Evolutionary conservation across 2,888 invertebrate genomes (phyloP).

Genomic region (Agriotes lineatus): DNA sequence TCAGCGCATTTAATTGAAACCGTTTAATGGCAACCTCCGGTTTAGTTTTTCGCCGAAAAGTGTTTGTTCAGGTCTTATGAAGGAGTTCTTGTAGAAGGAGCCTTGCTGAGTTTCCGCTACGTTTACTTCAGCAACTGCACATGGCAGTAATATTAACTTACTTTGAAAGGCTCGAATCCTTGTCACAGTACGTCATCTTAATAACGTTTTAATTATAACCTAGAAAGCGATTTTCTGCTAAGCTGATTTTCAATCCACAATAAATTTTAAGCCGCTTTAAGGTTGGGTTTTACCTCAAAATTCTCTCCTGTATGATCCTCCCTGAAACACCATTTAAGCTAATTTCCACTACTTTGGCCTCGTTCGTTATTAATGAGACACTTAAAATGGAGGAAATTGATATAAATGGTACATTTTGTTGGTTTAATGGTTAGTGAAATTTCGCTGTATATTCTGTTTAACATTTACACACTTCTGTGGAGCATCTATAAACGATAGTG

Average conservation of each 20-base stretch:
- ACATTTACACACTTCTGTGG: too few species aligned
- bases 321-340: slow-evolving; percentile 2
- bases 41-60: too few species aligned
- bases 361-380: slow-evolving; percentile 19
- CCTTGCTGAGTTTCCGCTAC: too few species aligned
- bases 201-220: slow-evolving; percentile 6
- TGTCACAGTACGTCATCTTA: neutral
- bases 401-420: neutral
- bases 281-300: neutral
- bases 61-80: too few species aligned
- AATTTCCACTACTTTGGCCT: slow-evolving; percentile 18
- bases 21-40: too few species aligned
- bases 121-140: too few species aligned
- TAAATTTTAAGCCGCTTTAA: slow-evolving; percentile 29
- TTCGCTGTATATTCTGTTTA: too few species aligned
- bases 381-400: slow-evolving; percentile 4
- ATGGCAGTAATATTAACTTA: too few species aligned
- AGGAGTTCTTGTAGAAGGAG: too few species aligned
- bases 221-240: slow-evolving; percentile 21
- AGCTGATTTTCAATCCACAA: slow-evolving; percentile 28
- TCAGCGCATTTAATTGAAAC: too few species aligned
- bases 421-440: neutral
- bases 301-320: neutral
- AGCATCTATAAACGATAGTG: too few species aligned
- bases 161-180: too few species aligned